Evolutionary conservation across 2,113 vertebrate genomes (phyloP).

Genomic region (Dermatemys mawii): DNA sequence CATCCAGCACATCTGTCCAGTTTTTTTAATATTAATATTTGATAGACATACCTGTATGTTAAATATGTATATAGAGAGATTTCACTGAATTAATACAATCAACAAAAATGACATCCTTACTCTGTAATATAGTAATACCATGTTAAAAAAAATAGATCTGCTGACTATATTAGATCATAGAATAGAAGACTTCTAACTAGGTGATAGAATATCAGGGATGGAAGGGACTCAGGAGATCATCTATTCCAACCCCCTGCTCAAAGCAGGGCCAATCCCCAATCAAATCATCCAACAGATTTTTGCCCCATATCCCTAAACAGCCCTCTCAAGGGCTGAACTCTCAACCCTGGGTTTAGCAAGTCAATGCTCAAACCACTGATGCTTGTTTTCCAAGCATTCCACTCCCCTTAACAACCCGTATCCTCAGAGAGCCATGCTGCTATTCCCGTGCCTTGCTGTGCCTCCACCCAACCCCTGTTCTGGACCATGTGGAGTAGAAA

Average conservation of each 20-base stretch:
- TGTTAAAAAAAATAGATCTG: not conserved
- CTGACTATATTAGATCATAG: too few relatives aligned
- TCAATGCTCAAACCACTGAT: too few relatives aligned
- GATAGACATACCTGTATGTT: not conserved
- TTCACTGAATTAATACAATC: not conserved
- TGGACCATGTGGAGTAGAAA: not conserved
- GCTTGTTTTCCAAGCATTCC: not conserved
- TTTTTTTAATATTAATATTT: not conserved
- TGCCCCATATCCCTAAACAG: too few relatives aligned
- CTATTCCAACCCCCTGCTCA: too few relatives aligned
- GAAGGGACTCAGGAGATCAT: too few relatives aligned
- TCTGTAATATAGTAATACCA: not conserved
- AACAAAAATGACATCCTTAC: not conserved
- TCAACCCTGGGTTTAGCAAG: too few relatives aligned
- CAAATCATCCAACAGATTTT: too few relatives aligned
- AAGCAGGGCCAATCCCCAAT: too few relatives aligned
- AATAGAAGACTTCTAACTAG: too few relatives aligned
- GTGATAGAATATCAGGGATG: too few relatives aligned
- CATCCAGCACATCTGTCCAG: not conserved
- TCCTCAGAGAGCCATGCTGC: not conserved
- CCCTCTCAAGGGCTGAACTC: too few relatives aligned
- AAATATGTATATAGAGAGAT: not conserved
- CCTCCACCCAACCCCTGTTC: not conserved
- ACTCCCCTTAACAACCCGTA: not conserved
- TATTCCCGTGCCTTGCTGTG: not conserved